Conservation (phyloP, 2,888 invertebrate genomes). For the Lamellibrachia satsuma region DNA sequence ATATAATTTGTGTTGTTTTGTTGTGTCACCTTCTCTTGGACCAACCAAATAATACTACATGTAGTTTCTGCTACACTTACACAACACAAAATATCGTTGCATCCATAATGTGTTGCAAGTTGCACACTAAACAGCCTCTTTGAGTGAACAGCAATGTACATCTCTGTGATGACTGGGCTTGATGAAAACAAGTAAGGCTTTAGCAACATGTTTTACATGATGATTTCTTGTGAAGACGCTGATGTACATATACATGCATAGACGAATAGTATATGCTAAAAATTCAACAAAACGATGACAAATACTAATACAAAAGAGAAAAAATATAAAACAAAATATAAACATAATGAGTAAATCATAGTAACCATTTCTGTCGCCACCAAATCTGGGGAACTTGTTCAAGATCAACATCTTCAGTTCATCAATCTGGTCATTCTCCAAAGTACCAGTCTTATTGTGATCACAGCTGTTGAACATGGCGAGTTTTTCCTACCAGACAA, state of each 20-base stretch:
- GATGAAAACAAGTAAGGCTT: not conserved
- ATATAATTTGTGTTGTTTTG: not conserved
- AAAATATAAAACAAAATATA: not conserved
- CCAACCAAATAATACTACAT: no score
- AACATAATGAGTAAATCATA: not conserved
- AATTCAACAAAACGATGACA: not conserved
- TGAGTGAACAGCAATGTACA: no score
- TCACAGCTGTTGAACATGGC: constrained; percentile 31
- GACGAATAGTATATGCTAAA: not conserved
- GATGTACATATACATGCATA: not conserved
- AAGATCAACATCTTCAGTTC: constrained; percentile 28
- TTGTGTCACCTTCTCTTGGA: no score
- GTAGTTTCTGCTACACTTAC: no score
- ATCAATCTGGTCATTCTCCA: constrained; percentile 27
- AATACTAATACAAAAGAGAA: no score
- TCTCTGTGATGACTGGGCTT: no score
- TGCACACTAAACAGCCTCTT: no score
- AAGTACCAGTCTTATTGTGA: constrained; percentile 25
- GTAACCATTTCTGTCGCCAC: constrained; percentile 25
- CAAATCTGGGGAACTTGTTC: constrained; percentile 31
- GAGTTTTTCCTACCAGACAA: constrained; percentile 22
- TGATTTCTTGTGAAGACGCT: not conserved
- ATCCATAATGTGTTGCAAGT: no score
- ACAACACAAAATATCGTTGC: no score
- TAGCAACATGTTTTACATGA: not conserved